phyloP scores from a whole-genome alignment of 2,888 invertebrate species.

The Trissolcus japonicus region DNA sequence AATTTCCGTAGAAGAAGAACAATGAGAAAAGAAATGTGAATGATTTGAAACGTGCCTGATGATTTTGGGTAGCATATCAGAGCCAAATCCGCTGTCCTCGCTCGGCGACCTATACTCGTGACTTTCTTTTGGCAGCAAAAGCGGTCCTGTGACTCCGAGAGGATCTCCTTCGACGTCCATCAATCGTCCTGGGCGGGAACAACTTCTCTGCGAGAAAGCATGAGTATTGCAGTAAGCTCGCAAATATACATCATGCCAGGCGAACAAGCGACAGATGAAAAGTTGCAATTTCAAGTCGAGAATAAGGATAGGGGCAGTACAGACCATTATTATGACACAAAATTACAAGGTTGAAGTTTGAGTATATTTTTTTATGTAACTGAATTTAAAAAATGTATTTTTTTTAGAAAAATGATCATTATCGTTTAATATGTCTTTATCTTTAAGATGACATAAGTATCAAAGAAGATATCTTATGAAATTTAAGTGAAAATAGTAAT shows the following conservation, averaged over 20 bases:
- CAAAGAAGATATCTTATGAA: too few species aligned
- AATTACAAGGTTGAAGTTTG: too few species aligned
- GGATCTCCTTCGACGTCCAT: conserved; percentile 75
- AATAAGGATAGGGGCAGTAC: not conserved
- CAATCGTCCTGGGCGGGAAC: conserved; percentile 74
- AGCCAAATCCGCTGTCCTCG: conserved; percentile 96
- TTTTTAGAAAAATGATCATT: too few species aligned
- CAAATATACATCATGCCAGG: conserved; percentile 21
- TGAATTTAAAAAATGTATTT: too few species aligned
- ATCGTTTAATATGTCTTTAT: too few species aligned
- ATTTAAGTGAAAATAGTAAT: too few species aligned
- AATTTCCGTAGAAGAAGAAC: too few species aligned
- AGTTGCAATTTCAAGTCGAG: not conserved
- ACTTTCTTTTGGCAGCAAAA: conserved; percentile 77
- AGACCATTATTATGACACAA: too few species aligned
- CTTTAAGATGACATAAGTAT: too few species aligned
- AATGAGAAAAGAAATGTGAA: too few species aligned
- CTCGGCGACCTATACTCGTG: conserved; percentile 90
- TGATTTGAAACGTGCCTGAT: conserved; percentile 64
- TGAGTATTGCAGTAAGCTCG: conserved; percentile 52
- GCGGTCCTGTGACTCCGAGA: conserved; percentile 73
- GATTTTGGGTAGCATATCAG: conserved; percentile 81
- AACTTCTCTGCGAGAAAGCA: conserved; percentile 74
- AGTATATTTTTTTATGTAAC: too few species aligned
- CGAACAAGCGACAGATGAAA: conserved; percentile 29